Base-by-base conservation (phyloP, 53 echinoderm and acorn worm species). In the Apostichopus leukothele region DNA sequence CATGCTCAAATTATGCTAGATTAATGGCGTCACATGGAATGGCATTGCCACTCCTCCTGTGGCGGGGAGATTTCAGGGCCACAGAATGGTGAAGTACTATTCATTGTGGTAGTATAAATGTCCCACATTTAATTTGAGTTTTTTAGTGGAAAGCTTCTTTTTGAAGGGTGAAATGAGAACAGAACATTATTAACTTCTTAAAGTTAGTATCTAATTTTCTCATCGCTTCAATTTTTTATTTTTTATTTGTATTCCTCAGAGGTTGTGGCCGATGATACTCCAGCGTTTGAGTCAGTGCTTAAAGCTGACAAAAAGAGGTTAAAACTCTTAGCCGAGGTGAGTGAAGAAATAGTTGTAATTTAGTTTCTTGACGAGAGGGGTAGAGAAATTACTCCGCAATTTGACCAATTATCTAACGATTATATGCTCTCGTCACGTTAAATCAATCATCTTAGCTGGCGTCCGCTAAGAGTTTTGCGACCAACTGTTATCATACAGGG, bases 221-320 rank as follows among this genome's bases (percentile, higher is more conserved):
- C 39, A 3, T 39, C 3, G 39, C 39, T 39, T 39, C 3, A 3
- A 3, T 39, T 39, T 39, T 57, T 57, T 57, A 1, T 57, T 57
- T 57, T 8, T 57, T 57, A 1, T n/a, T n/a, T 4, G 57, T 19
- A 6, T 71, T 18, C 71, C 13, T 71, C 81, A 99, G 99, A 99
- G 94, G 99, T 99, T 3, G 90, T 93, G 90, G 99, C 99, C 21
- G 99, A 99, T 75, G 91, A 84, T 0, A 99, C 99, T 1, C 99
- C 99, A 14, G 99, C 99, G 61, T 95, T 99, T 87, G 84, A 93
- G 84, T 92, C 99, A 19, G 99, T 99, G 20, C 79, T 99, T 60
- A 96, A 93, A 53, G 93, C 99, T 3, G 99, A 99, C 80, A 96
- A 86, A 22, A 96, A 92, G 84, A 93, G 99, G 86, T 91, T 99